Evolutionary conservation across 2,113 vertebrate species (phyloP), one percentile per base, ranked within the genome.

Genomic region (Promerops cafer): DNA sequence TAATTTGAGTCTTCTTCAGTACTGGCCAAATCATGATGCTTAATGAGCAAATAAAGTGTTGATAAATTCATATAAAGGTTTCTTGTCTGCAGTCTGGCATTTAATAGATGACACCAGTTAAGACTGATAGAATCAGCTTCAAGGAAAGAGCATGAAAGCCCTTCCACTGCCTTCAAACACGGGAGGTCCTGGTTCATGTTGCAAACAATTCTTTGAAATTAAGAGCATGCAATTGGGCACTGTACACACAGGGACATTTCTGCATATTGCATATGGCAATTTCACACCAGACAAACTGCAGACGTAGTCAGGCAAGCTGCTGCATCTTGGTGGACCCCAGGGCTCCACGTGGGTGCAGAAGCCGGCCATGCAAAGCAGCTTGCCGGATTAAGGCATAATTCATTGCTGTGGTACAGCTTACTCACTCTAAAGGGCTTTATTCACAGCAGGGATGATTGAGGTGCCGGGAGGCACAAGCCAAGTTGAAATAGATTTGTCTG

Each of bases 11-110:
- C n/a, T 82, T 94, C 65, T 84, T 79, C 87, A 76, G 39, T 82
- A n/a, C 61, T 64, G 87, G 57, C 53, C 65, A 79, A 94, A 92
- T 89, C 53, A 91, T 35, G 68, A 77, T 45, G 53, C 37, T 89
- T 94, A 93, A 96, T 84, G 77, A 92, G 49, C 40, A 95, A 95
- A 92, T 84, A 82, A 89, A 92, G 78, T 72, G 87, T 71, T 84
- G 45, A 93, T 91, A 91, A 96, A 92, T 89, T 89, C 66, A 72
- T 91, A 89, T 64, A 76, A 94, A 79, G 10, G 44, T 49, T 90
- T 85, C 24, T 64, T 87, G 83, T 47, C 45, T 89, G 76, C 35
- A 80, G 79, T 53, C 71, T 93, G 82, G 33, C 61, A 23, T 79
- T 83, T 92, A 57, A 69, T 16, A 83, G 59, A 80, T 54, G 17